Base-by-base conservation (phyloP, 2,888 invertebrate species). In the Scaptomyza tumidula region DNA sequence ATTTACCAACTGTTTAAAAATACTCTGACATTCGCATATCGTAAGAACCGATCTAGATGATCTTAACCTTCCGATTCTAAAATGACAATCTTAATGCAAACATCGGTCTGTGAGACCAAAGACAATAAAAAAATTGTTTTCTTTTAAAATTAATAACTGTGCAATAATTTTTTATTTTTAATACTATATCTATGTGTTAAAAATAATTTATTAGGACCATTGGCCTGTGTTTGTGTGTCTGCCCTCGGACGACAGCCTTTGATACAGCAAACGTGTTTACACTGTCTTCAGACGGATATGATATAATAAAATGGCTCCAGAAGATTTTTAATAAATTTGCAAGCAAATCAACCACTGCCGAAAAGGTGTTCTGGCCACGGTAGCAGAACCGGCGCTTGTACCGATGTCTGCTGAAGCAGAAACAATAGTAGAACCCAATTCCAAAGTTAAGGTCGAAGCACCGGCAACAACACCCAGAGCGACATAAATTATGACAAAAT, bases 401-500 rank as follows among this genome's bases (percentile, higher is more conserved):
- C 19, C 31, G 16, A 46, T 31, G 74, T 37, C 43, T 44, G 58
- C 49, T 48, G 39, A 33, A 52, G 57, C 70, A 37, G 50, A 53
- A 54, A 39, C 56, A 48, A 33, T 24, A 44, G n/a, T 27, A 68
- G 58, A 57, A 54, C 53, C 73, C 67, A 73, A 68, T 71, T 68
- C 45, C 61, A 61, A 57, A 73, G 73, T 64, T 53, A 59, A 59
- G 78, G 62, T 67, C 67, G 46, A 70, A 74, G 66, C 74, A 83
- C 75, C 78, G 80, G 81, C 70, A 88, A 86, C 84, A 88, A 88
- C 86, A 89, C 88, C 87, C 80, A 86, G 70, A 83, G 89, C 85
- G 89, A 89, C 90, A 90, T 90, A 90, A 90, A 90, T 90, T 90
- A 90, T 89, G 88, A 81, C 89, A 85, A 80, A 85, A 85, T 88